Evolutionary conservation across 2,113 vertebrate species (phyloP).

Genomic region (Artemisiospiza belli): DNA sequence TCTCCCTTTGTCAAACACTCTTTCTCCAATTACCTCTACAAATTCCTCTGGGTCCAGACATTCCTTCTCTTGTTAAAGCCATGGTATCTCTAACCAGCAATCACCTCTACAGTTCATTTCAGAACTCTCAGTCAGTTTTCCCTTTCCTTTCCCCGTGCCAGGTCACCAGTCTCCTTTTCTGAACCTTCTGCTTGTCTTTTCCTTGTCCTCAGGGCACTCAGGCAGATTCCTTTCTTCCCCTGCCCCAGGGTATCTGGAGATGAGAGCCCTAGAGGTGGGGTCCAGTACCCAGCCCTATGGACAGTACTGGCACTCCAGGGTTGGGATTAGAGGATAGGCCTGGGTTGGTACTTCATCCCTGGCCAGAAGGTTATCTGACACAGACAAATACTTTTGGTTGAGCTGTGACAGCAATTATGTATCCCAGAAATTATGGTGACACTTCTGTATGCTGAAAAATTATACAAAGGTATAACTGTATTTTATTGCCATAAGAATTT

Average conservation of each 20-base stretch:
- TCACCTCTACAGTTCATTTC: not conserved
- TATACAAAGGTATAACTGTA: not conserved
- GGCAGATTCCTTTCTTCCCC: not conserved
- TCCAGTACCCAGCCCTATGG: not conserved
- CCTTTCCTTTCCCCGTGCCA: not conserved
- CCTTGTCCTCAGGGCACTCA: not conserved
- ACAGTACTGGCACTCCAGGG: accelerated
- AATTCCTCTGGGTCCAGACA: not conserved
- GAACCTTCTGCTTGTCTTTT: not conserved
- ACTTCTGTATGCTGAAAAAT: not conserved
- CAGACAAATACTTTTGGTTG: not conserved
- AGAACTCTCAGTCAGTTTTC: not conserved
- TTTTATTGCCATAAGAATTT: not conserved
- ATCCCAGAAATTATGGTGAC: not conserved
- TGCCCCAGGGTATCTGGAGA: not conserved
- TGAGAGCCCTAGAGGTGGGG: not conserved
- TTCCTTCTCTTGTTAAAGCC: not conserved
- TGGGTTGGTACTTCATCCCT: not conserved
- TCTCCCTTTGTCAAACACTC: not conserved
- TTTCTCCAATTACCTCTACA: not conserved
- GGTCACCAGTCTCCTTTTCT: not conserved
- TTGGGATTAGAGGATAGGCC: not conserved
- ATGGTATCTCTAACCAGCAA: not conserved
- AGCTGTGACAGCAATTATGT: not conserved
- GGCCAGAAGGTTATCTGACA: not conserved